Conservation (phyloP, 2,797 vertebrate species). For the Hapalemur alaotrensis region DNA sequence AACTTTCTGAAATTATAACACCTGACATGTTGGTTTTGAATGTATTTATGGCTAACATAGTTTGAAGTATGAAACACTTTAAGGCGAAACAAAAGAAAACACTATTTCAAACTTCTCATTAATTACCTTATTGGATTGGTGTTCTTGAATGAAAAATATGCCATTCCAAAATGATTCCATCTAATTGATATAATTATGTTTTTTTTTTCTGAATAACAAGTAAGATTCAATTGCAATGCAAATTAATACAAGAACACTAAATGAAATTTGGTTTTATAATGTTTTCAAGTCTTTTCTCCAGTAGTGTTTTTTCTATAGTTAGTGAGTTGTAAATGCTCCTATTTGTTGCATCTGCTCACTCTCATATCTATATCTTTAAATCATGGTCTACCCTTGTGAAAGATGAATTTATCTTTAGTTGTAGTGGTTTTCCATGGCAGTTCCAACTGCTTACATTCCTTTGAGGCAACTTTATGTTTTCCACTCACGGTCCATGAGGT, state of each 20-base stretch:
- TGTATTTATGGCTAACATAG: not conserved
- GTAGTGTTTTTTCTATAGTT: not conserved
- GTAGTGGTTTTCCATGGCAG: not conserved
- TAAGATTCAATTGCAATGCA: not conserved
- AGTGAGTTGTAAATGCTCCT: not conserved
- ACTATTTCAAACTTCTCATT: not conserved
- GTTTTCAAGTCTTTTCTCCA: not conserved
- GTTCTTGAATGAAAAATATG: constrained; percentile 4
- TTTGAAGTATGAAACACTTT: not conserved
- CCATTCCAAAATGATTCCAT: not conserved
- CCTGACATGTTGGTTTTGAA: not conserved
- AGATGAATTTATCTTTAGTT: not conserved
- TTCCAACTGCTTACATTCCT: not conserved
- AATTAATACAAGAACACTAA: not conserved
- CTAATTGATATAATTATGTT: not conserved
- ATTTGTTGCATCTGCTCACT: not conserved
- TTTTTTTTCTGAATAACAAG: not conserved
- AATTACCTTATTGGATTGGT: not conserved
- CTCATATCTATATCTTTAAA: not conserved
- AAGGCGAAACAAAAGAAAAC: not conserved
- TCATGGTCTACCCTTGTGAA: not conserved
- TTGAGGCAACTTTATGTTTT: not conserved
- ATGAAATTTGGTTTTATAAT: not conserved
- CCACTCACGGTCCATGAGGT: not conserved
- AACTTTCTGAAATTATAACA: constrained; percentile 61